These are phyloP conservation scores for Coptodon bakossiorum DNA, from an alignment of 2,113 vertebrate species.

Conservation along the genomic window DNA sequence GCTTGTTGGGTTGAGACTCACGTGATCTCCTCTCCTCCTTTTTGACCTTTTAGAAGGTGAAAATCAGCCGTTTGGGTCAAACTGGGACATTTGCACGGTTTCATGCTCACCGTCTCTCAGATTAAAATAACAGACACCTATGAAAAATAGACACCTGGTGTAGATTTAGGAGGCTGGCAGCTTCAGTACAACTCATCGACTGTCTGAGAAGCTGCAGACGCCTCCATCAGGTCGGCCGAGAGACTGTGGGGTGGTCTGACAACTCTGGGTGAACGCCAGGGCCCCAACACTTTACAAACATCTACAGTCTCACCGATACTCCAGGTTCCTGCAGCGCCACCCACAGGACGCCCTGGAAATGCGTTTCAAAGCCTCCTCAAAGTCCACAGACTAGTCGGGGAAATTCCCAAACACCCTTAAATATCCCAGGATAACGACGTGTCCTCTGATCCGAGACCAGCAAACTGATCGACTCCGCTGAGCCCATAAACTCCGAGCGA, in stretches of 20 bases:
- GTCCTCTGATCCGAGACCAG: not conserved
- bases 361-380: not conserved
- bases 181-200: not conserved
- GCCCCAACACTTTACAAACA: not conserved
- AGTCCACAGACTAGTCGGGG: fast-evolving
- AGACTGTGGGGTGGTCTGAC: not conserved
- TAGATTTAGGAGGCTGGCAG: not conserved
- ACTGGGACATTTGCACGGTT: not conserved
- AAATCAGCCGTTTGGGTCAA: not conserved
- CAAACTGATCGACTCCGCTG: not conserved
- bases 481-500: not conserved
- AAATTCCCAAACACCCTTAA: not conserved
- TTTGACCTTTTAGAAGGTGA: not conserved
- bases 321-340: not conserved
- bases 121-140: not conserved
- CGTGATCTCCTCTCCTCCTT: not conserved
- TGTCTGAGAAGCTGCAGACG: not conserved
- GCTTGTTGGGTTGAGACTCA: not conserved
- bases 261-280: not conserved
- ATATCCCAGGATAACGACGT: not conserved
- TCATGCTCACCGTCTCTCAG: not conserved
- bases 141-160: not conserved
- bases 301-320: not conserved
- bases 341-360: not conserved
- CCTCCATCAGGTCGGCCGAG: not conserved